A percentile compares a stretch with the other conserved stretches of the same genome.
Evolutionary conservation across 2,113 vertebrate species (phyloP).

Genomic region (Heloderma charlesbogerti): DNA sequence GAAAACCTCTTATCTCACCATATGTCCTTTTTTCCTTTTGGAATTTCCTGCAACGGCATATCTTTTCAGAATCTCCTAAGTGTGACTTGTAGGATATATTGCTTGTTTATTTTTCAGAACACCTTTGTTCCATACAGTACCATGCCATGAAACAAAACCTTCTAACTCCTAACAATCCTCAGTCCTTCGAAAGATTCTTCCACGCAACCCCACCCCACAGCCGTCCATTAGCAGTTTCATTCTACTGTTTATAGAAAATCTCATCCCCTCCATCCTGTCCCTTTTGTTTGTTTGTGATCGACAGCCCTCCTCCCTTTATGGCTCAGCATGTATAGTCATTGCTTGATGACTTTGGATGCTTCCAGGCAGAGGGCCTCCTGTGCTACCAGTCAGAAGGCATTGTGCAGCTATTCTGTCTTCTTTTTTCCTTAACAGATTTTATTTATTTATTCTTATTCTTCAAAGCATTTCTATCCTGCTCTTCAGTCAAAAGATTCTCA

Average conservation of each 20-base stretch:
- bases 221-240: not conserved
- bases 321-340: not conserved
- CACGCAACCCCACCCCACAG: not conserved
- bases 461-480: too few relatives aligned
- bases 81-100: not conserved
- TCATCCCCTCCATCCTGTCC: not conserved
- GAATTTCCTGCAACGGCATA: not conserved
- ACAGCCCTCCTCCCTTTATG: not conserved
- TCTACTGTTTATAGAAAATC: not conserved
- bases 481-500: too few relatives aligned
- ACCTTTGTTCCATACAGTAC: not conserved
- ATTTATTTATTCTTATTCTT: too few relatives aligned
- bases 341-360: too few relatives aligned
- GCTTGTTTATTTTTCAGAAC: not conserved
- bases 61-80: not conserved
- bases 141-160: not conserved
- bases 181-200: not conserved
- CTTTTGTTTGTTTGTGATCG: not conserved
- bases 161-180: not conserved
- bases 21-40: not conserved
- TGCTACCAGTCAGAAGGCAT: too few relatives aligned
- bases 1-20: not conserved
- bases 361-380: too few relatives aligned
- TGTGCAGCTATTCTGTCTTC: too few relatives aligned
- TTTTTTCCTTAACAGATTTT: too few relatives aligned